Evolutionary conservation across 2,113 vertebrate genomes (phyloP), one percentile per base, ranked within the genome.

Genomic region (Piprites chloris): DNA sequence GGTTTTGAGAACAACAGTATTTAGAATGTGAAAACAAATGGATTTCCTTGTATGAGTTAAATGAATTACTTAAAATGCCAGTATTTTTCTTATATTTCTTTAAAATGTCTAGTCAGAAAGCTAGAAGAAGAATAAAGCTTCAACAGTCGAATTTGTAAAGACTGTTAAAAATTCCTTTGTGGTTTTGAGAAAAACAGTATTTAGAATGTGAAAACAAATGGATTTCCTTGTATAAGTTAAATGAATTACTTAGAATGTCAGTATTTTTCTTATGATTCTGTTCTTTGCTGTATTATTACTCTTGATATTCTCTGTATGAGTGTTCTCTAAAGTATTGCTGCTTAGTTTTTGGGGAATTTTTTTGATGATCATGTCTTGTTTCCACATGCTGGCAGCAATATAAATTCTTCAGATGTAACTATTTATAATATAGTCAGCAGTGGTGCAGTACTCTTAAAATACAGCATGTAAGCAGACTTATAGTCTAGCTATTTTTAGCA

Each of bases 371-470:
- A 35, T 71, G 50, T 71, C 76, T 83, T 74, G 33, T 80, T 89
- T 81, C 55, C n/a, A 26, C 30, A 8, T 90, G 47, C 69, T 85
- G 83, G 80, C 83, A 95, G 76, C 68, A 68, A 23, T 72, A 82
- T 81, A 72, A 92, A 78, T 76, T 86, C 78, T 91, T 52, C 68
- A 88, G 59, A 42, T 84, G 46, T 8, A 78, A 81, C 61, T 92
- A 46, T 95, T 97, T 95, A 65, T 92, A 81, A 80, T 78, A 35
- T 11, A 90, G 49, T 79, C 52, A 78, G 69, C 44, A 74, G 55
- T 84, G 76, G 50, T 90, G 55, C 73, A 77, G 80, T 89, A 55
- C 80, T 91, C 52, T 19, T 55, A 81, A 80, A 92, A 73, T 74
- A 92, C 44, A 61, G 59, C 63, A 59, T 50, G 50, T 83, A 86